Percentiles rank a stretch among this genome's conserved stretches.
Conservation (phyloP, 2,113 vertebrate genomes). For the Sinocyclocheilus rhinocerous region DNA sequence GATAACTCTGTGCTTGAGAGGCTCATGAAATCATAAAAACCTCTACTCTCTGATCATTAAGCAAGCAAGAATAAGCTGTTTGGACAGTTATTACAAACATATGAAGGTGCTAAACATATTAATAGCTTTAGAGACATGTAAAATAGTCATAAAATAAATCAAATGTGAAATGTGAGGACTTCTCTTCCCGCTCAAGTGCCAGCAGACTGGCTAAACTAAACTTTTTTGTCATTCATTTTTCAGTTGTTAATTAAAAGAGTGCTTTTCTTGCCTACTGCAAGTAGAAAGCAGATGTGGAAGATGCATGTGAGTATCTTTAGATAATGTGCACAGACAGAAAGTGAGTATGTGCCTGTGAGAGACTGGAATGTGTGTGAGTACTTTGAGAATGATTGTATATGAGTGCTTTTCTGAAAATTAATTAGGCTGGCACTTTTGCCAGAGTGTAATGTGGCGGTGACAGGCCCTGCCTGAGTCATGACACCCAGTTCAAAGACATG, state of each 20-base stretch:
- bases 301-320: too few species aligned
- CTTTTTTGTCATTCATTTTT: neutral
- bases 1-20: neutral
- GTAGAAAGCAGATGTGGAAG: too few species aligned
- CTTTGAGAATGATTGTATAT: neutral
- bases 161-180: too few species aligned
- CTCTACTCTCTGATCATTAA: neutral
- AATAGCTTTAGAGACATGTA: neutral
- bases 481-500: slow-evolving; percentile 31
- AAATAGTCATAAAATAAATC: too few species aligned
- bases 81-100: neutral
- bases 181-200: too few species aligned
- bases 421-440: slow-evolving; percentile 42
- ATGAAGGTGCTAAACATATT: neutral
- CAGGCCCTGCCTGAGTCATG: slow-evolving; percentile 4
- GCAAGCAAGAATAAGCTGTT: neutral
- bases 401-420: slow-evolving; percentile 17
- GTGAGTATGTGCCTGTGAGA: neutral
- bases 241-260: neutral
- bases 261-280: too few species aligned
- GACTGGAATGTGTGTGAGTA: neutral
- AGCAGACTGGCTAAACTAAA: neutral
- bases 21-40: neutral
- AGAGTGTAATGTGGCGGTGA: neutral
- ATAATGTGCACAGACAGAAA: neutral